These are phyloP conservation scores for Drosophila yakuba DNA, from an alignment of 1,140 invertebrate genomes.

Conservation along the genomic window DNA sequence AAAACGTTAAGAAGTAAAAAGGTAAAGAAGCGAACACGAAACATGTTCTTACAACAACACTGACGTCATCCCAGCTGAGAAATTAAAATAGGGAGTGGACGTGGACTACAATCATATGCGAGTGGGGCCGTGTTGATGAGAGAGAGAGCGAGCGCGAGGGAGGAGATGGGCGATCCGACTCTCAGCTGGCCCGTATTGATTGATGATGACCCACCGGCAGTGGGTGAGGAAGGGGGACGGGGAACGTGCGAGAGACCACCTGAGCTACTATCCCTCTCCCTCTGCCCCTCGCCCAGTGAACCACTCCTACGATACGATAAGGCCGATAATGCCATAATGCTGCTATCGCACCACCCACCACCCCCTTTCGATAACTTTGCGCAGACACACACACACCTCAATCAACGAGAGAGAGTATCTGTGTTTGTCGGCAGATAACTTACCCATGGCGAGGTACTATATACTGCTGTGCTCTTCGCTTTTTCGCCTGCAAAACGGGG, in stretches of 20 bases:
- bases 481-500: conserved; percentile 76
- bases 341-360: conserved; percentile 51
- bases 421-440: conserved; percentile 63
- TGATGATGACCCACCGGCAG: conserved; percentile 31
- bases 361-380: conserved; percentile 73
- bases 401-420: conserved; percentile 46
- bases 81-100: conserved; percentile 75
- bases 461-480: conserved; percentile 76
- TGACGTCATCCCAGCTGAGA: conserved; percentile 80
- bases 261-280: conserved; percentile 13
- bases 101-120: conserved; percentile 58
- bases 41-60: conserved; percentile 81
- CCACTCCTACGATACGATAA: conserved; percentile 57
- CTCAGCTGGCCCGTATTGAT: conserved; percentile 74
- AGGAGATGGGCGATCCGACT: conserved; percentile 21
- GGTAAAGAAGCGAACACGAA: conserved; percentile 40
- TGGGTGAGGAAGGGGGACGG: conserved; percentile 8
- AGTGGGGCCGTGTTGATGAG: conserved; percentile 34
- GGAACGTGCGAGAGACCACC: conserved; percentile 15
- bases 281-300: conserved; percentile 25
- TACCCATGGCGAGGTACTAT: conserved; percentile 72
- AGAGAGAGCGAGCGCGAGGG: background rate
- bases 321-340: conserved; percentile 69
- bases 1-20: background rate
- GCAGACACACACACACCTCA: conserved; percentile 59